Evolutionary conservation across 64 coral and sea anemone species (phyloP).

Genomic region (Montipora efflorescens): DNA sequence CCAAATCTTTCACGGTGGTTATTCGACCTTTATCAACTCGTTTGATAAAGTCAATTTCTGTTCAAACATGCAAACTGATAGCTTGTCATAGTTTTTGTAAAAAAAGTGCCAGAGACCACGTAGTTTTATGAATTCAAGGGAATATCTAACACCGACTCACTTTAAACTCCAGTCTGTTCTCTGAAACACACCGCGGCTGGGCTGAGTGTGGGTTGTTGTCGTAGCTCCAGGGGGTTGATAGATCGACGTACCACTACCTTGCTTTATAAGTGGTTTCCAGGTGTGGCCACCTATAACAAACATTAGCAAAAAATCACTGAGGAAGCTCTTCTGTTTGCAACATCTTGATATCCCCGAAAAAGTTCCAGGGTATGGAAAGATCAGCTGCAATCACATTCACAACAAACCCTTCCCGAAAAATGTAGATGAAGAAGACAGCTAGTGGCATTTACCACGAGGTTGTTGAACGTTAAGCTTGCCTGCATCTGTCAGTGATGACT

Average conservation of each 20-base stretch:
- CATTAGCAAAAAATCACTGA: neutral
- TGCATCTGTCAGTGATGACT: too few relatives aligned
- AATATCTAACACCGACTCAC: conserved; percentile 49
- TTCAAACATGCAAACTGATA: neutral
- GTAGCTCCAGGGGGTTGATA: conserved; percentile 87
- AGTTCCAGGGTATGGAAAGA: too few relatives aligned
- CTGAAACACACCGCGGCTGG: conserved; percentile 53
- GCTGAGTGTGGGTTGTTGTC: conserved; percentile 43
- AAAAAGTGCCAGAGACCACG: neutral
- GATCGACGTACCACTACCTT: conserved; percentile 80
- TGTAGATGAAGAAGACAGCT: too few relatives aligned
- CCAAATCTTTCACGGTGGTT: too few relatives aligned
- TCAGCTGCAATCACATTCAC: too few relatives aligned
- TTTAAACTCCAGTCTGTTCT: conserved; percentile 94
- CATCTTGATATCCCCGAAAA: too few relatives aligned
- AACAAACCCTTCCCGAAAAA: too few relatives aligned
- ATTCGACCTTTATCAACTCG: too few relatives aligned
- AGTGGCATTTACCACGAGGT: too few relatives aligned
- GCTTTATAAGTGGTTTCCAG: conserved; percentile 83
- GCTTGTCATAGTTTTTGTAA: neutral
- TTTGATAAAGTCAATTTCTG: too few relatives aligned
- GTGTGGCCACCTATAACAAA: conserved; percentile 58
- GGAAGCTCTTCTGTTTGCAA: neutral
- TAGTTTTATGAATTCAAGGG: neutral
- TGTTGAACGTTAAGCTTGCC: too few relatives aligned